Base-by-base conservation (phyloP, 2,888 invertebrate genomes). In the Criorhina ranunculi region DNA sequence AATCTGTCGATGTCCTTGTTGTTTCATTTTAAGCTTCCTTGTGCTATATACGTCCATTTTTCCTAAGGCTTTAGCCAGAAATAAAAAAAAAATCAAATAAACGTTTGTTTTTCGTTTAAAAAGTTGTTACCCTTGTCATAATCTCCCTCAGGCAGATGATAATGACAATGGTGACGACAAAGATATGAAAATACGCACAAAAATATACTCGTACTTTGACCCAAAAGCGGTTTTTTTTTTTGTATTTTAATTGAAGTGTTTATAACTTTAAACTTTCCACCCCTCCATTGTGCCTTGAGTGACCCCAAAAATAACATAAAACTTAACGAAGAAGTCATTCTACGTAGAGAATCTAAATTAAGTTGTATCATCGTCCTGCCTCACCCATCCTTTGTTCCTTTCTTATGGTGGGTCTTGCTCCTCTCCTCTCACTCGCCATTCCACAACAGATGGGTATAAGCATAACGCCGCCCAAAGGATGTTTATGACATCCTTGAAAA, bases 241-340 rank as follows among this genome's bases (percentile, higher is more conserved):
- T 44, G 42, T 44, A 44, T 62, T 24, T 64, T 75, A 75, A 75
- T 64, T 64, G 73, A 75, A 75, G 64, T 64, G 55, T 75, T 75
- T 64, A 75, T 53, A 75, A 64, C 64, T 17, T 55, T 24, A n/a
- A 55, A 64, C 64, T 1, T 24, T 24, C 24, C 24, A 4, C 4
- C 24, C 24, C 55, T 44, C 15, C 35, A n/a, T 44, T 5, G 1
- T 4, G 24, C 19, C 37, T 11, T 5, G 15, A 55, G 33, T 42
- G 42, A 60, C 72, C 17, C 72, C 11, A 24, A 24, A 24, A 42
- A 40, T 53, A 40, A 15, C 42, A 44, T 42, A 59, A 42, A 59
- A 59, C 40, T 59, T 40, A 59, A 42, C 59, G 29, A 40, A 42
- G 15, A 59, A 44, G 19, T 15, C 33, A 12, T n/a, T 31, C 42